Conservation (phyloP, 2,888 invertebrate species). For the Ceriagrion tenellum region DNA sequence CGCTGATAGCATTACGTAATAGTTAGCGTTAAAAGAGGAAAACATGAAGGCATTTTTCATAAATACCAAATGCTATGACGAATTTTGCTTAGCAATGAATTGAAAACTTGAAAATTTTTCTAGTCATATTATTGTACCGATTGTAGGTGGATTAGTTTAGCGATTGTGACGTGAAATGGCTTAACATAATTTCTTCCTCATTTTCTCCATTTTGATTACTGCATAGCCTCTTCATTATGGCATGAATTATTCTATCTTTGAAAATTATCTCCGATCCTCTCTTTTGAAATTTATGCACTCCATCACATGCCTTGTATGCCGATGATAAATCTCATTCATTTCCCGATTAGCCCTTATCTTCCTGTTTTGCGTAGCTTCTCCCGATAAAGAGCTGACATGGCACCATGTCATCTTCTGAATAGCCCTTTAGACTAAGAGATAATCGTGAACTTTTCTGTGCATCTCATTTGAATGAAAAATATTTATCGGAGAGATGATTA, state of each 20-base stretch:
- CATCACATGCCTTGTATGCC: neutral
- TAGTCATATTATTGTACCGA: too few relatives aligned
- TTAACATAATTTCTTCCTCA: too few relatives aligned
- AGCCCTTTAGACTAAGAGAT: neutral
- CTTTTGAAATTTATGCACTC: neutral
- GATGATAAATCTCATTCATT: neutral
- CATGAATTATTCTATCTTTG: neutral
- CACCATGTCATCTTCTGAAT: neutral
- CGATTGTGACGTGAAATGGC: too few relatives aligned
- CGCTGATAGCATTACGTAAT: too few relatives aligned
- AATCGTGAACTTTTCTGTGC: neutral
- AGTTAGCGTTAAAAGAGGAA: too few relatives aligned
- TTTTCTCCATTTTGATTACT: too few relatives aligned
- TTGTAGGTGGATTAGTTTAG: too few relatives aligned
- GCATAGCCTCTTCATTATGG: too few relatives aligned
- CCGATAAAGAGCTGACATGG: neutral
- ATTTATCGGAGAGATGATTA: neutral
- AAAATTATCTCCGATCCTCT: neutral
- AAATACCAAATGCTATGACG: too few relatives aligned
- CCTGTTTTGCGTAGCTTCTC: neutral
- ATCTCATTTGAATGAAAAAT: neutral
- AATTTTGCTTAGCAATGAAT: too few relatives aligned
- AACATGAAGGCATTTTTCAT: too few relatives aligned
- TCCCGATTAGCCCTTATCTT: neutral
- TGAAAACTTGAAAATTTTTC: too few relatives aligned